Conservation (phyloP, 2,113 vertebrate genomes). For the Brachypodius melanocephalos region DNA sequence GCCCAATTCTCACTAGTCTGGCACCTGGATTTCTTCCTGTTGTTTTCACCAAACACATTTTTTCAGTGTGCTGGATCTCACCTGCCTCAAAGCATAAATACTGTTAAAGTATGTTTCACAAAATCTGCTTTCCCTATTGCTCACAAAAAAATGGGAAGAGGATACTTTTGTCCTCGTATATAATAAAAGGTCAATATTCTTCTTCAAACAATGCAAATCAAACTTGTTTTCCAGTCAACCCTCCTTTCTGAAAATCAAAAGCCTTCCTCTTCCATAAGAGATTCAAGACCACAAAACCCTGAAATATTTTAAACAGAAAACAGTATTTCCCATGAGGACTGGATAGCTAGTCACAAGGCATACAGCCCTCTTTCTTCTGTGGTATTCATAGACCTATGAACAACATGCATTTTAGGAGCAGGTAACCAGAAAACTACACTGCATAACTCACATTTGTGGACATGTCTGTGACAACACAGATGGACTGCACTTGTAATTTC, state of each 20-base stretch:
- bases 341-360: neutral
- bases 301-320: neutral
- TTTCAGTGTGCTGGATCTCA: neutral
- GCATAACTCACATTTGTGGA: neutral
- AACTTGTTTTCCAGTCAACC: neutral
- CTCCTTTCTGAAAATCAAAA: neutral
- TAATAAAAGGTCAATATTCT: neutral
- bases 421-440: neutral
- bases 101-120: neutral
- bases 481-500: accelerated
- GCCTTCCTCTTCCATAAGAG: neutral
- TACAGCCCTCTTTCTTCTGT: neutral
- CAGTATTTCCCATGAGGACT: neutral
- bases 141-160: neutral
- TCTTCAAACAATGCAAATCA: neutral
- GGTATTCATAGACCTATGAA: neutral
- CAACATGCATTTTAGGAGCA: neutral
- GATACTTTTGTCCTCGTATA: neutral
- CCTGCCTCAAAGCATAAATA: neutral
- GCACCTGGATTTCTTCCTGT: neutral
- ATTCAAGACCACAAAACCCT: neutral
- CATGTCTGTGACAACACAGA: neutral
- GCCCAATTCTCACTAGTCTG: neutral
- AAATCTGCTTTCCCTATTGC: neutral
- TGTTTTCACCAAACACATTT: neutral